Conservation (phyloP, 2,797 vertebrate genomes). For the Clarias platycephalus region DNA sequence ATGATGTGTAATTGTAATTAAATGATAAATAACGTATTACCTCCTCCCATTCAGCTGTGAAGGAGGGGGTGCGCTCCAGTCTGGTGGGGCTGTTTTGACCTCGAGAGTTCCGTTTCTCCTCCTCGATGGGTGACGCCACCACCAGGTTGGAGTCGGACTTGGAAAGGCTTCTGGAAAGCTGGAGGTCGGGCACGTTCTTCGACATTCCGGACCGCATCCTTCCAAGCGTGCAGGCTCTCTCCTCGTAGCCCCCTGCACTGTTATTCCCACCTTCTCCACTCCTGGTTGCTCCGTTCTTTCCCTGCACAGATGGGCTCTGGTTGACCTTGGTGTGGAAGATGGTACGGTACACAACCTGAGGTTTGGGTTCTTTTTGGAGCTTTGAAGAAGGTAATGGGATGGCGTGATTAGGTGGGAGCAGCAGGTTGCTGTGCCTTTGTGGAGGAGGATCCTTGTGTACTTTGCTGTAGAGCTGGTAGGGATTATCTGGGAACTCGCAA, state of each 20-base stretch:
- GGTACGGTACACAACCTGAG: slow-evolving; percentile 89
- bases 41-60: slow-evolving; percentile 97
- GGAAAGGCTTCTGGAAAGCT: slow-evolving; percentile 88
- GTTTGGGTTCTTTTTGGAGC: slow-evolving; percentile 76
- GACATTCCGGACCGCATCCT: slow-evolving; percentile 88
- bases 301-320: slow-evolving; percentile 64
- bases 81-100: slow-evolving; percentile 76
- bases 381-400: slow-evolving; percentile 67
- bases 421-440: slow-evolving; percentile 68
- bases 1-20: slow-evolving; percentile 35
- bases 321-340: slow-evolving; percentile 89
- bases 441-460: slow-evolving; percentile 62
- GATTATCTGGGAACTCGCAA: slow-evolving; percentile 91
- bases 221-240: slow-evolving; percentile 90
- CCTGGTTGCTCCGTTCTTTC: slow-evolving; percentile 52
- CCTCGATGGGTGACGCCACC: slow-evolving; percentile 83
- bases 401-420: slow-evolving; percentile 68
- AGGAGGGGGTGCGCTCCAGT: slow-evolving; percentile 91
- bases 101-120: slow-evolving; percentile 78
- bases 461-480: slow-evolving; percentile 87
- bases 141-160: slow-evolving; percentile 95
- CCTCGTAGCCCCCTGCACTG: slow-evolving; percentile 76
- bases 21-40: slow-evolving; percentile 68
- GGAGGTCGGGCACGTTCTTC: slow-evolving; percentile 86
- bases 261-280: slow-evolving; percentile 74